Percentiles rank a stretch among this genome's conserved stretches.
These are phyloP conservation scores for Mobula hypostoma DNA, from an alignment of 2,113 vertebrate species.

Conservation along the genomic window DNA sequence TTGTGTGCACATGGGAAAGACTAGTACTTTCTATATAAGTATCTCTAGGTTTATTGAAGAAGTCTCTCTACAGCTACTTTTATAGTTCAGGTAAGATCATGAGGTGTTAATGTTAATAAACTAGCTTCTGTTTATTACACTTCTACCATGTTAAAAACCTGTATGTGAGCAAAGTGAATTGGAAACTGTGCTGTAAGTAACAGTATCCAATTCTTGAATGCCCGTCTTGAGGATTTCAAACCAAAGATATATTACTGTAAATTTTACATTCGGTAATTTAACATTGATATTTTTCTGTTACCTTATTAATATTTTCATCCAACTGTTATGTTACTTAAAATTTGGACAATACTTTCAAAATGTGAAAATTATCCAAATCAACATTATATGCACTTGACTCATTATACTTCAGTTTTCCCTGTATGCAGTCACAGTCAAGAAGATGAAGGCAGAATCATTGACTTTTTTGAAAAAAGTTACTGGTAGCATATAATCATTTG, in stretches of 20 bases:
- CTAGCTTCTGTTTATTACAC: neutral
- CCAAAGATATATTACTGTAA: neutral
- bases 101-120: neutral
- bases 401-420: neutral
- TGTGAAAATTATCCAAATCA: neutral
- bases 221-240: neutral
- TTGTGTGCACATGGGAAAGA: neutral
- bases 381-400: neutral
- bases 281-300: neutral
- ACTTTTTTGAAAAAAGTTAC: neutral
- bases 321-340: neutral
- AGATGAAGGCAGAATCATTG: neutral
- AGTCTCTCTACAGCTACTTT: neutral
- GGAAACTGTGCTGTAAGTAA: neutral
- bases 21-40: neutral
- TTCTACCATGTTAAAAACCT: neutral
- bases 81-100: neutral
- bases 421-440: neutral
- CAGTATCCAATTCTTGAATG: neutral
- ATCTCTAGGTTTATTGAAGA: neutral
- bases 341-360: neutral
- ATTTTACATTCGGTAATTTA: neutral
- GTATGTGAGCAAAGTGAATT: neutral
- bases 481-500: neutral
- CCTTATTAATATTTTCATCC: neutral